phyloP scores from a whole-genome alignment of 1,140 invertebrate genomes.

The Dreissena rostriformis region DNA sequence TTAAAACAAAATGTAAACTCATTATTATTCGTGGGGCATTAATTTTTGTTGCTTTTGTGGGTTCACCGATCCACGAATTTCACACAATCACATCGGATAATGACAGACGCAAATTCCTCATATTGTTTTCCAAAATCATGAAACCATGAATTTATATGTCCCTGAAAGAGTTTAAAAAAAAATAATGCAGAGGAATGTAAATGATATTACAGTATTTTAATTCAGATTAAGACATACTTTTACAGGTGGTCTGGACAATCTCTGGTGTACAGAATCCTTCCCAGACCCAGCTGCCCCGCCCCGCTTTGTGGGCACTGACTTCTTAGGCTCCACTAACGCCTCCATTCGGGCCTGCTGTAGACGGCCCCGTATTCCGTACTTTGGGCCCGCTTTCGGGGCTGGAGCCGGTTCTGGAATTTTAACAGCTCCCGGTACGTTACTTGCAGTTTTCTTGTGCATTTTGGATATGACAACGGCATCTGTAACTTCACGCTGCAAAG shows the following conservation, averaged over 20 bases:
- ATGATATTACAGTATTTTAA: too few relatives aligned
- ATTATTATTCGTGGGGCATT: too few relatives aligned
- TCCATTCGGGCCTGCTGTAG: slow-evolving; percentile 32
- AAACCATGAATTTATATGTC: too few relatives aligned
- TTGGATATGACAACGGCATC: slow-evolving; percentile 63
- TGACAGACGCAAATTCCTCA: too few relatives aligned
- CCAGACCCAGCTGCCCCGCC: neutral
- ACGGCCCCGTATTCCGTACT: slow-evolving; percentile 23
- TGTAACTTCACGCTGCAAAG: slow-evolving; percentile 67
- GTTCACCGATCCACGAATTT: too few relatives aligned
- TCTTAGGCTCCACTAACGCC: slow-evolving; percentile 39
- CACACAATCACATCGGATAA: too few relatives aligned
- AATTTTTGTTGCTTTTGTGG: too few relatives aligned
- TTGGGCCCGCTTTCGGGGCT: slow-evolving; percentile 13
- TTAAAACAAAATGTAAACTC: too few relatives aligned
- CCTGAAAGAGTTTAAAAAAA: too few relatives aligned
- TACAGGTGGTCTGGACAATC: slow-evolving; percentile 17
- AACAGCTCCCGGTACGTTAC: slow-evolving; percentile 39
- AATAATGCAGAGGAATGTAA: too few relatives aligned
- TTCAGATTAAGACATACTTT: slow-evolving; percentile 7
- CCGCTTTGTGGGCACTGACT: slow-evolving; percentile 26
- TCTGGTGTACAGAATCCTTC: slow-evolving; percentile 39
- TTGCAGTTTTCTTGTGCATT: slow-evolving; percentile 41
- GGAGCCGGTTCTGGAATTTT: slow-evolving; percentile 56
- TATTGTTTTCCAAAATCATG: too few relatives aligned